Base-by-base conservation (phyloP, 2,113 vertebrate genomes). In the Rhabdornis inornatus region DNA sequence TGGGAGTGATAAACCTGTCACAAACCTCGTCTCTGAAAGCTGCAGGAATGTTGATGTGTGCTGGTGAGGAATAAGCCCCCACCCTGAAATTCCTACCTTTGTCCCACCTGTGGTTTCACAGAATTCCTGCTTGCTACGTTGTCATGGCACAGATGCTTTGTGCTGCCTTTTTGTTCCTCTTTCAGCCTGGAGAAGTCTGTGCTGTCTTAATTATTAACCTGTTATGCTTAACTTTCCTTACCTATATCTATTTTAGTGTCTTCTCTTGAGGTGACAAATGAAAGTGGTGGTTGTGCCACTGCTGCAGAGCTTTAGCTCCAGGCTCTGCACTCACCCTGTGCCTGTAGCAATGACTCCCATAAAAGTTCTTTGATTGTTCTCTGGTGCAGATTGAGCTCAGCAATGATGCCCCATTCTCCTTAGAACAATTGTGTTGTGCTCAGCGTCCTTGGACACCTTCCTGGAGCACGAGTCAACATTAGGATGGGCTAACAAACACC, bases 181-280 rank as follows among this genome's bases (percentile, higher is more conserved):
- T 88, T 56, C 88, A 88, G 68, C 0, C 0, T 13, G 81, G 72
- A 93, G 90, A 92, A 50, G 55, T 84, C 90, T 81, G 52, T 90
- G 90, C 83, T 83, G 17, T 63, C 92, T 94, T 90, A 93, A 96
- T 95, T 49, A 95, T 94, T 93, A 93, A 92, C 90, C 90, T 94
- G 85, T 87, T 94, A 56, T 71, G 72, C 86, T 92, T 68, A 78
- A 70, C 64, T 88, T 95, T 75, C 88, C 56, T 92, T 94, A 22
- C 80, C 56, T 78, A 35, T 86, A 27, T 93, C 55, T 90, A 88
- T 93, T 94, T 96, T 82, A 79, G 83, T 56, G 83, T 86, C 83
- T 90, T 75, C 72, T 86, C 45, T 86, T 71, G 93, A 89, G 79
- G 80, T 88, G 90, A 88, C 88, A 93, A 88, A 90, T 93, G 71